Base-by-base conservation (phyloP, 2,113 vertebrate genomes). In the Festucalex cinctus region DNA sequence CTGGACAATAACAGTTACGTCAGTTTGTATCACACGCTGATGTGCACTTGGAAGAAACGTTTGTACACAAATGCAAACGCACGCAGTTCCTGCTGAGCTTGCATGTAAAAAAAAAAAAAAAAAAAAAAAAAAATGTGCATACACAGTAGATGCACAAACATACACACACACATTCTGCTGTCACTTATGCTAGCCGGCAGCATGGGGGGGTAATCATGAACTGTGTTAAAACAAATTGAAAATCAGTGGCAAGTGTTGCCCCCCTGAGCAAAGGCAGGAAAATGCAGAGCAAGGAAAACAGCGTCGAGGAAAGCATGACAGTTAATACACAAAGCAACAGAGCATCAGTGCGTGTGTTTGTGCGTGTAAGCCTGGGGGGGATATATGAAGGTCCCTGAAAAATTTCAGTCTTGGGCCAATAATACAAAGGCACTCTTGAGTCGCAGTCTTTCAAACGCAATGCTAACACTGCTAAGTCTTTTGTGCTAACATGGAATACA, bases 161-260 rank as follows among this genome's bases (percentile, higher is more conserved):
- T 28, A 48, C 57, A 68, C 63, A 68, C 63, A 60, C 48, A 69
- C 46, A 66, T 73, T 68, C 17, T 80, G 65, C 74, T 82, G 78
- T 77, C 69, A 66, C 74, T 54, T 51, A 65, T 49, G 56, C 49
- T 54, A 66, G 76, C 70, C 78, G 84, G 37, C 73, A 77, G 76
- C 58, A 66, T 62, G 61, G 70, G 80, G 61, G 70, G 80, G 71
- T 81, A 87, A 85, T 86, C 78, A 83, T 77, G 80, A 69, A 80
- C 73, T 83, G 69, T 84, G 79, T 80, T 82, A 80, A 79, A 88
- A 80, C 78, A 89, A 89, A 90, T 88, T 88, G 83, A 90, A 91
- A 91, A 89, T 88, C 85, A 87, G 76, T 73, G 64, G 64, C 60
- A 76, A 88, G 80, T 77, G 73, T 88, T 85, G 46, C 63, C 76